Conservation (phyloP, 2,888 invertebrate species). For the Zeuzera pyrina region DNA sequence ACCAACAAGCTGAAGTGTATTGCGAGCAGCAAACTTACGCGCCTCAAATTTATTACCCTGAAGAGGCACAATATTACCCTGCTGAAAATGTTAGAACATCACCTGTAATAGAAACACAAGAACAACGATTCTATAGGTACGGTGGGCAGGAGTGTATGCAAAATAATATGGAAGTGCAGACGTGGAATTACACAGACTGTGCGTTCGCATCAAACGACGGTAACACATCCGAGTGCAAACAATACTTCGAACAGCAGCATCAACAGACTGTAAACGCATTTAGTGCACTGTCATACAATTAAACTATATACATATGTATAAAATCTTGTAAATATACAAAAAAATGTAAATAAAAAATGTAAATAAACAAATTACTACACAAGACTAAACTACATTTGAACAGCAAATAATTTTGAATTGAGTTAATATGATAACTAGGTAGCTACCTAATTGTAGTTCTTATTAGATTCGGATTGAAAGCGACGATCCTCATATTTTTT, state of each 20-base stretch:
- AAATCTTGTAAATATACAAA: conserved; percentile 35
- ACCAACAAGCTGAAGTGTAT: conserved; percentile 52
- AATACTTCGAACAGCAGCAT: conserved; percentile 48
- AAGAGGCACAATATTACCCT: conserved; percentile 56
- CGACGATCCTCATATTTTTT: too few relatives aligned
- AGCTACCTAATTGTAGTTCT: too few relatives aligned
- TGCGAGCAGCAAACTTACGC: conserved; percentile 52
- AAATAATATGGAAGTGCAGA: conserved; percentile 40
- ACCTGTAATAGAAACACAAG: conserved; percentile 43
- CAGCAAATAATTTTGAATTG: too few relatives aligned
- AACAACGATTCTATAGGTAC: conserved; percentile 53
- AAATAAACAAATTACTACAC: too few relatives aligned
- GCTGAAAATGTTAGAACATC: conserved; percentile 47
- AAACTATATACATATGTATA: conserved; percentile 25
- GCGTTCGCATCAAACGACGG: conserved; percentile 39
- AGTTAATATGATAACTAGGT: too few relatives aligned
- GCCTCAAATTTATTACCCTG: conserved; percentile 52
- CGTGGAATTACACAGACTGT: conserved; percentile 55
- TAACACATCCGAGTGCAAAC: conserved; percentile 40
- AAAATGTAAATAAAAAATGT: conserved; percentile 6
- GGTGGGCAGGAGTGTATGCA: conserved; percentile 51
- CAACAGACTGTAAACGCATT: conserved; percentile 47
- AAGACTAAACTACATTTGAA: too few relatives aligned
- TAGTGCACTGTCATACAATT: conserved; percentile 32
- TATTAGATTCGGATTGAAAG: too few relatives aligned